Evolutionary conservation across 1,140 invertebrate genomes (phyloP), one percentile per base, ranked within the genome.

Genomic region (Battus philenor): DNA sequence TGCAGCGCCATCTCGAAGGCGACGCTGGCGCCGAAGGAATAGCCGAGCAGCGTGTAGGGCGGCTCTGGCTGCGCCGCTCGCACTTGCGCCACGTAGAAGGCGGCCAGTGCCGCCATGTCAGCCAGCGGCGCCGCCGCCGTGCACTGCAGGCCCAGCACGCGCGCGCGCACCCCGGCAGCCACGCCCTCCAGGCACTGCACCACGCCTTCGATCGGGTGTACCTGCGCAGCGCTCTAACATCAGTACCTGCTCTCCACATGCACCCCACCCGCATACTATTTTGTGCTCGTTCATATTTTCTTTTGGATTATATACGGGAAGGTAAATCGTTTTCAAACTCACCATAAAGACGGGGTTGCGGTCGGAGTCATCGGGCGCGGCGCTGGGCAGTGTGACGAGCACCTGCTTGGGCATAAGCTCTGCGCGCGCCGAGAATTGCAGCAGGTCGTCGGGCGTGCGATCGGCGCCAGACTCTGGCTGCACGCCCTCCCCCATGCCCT

Each of bases 201-300:
- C 45, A 92, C 90, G 53, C 98, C 98, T 88, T 99, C 97, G 54
- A 99, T 97, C 0, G 97, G 95, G 83, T 97, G 95, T 17, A 97
- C 87, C 33, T 95, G 45, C 41, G 6, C 2, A 9, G 8, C 18
- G 7, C 8, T n/a, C n/a, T n/a, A n/a, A n/a, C n/a, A n/a, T n/a
- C n/a, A n/a, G n/a, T n/a, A n/a, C n/a, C n/a, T n/a, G n/a, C n/a
- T n/a, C n/a, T n/a, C n/a, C n/a, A n/a, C n/a, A n/a, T n/a, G n/a
- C n/a, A n/a, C n/a, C n/a, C n/a, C n/a, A n/a, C n/a, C n/a, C n/a
- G n/a, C n/a, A n/a, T n/a, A n/a, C n/a, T n/a, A n/a, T n/a, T n/a
- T n/a, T n/a, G n/a, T n/a, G n/a, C n/a, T n/a, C n/a, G n/a, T n/a
- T n/a, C n/a, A n/a, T n/a, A n/a, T n/a, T n/a, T n/a, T n/a, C n/a